Evolutionary conservation across 30 jellyfish, hydroid and myxozoan genomes (phyloP), one percentile per base, ranked within the genome.

Genomic region (Turritopsis rubra): DNA sequence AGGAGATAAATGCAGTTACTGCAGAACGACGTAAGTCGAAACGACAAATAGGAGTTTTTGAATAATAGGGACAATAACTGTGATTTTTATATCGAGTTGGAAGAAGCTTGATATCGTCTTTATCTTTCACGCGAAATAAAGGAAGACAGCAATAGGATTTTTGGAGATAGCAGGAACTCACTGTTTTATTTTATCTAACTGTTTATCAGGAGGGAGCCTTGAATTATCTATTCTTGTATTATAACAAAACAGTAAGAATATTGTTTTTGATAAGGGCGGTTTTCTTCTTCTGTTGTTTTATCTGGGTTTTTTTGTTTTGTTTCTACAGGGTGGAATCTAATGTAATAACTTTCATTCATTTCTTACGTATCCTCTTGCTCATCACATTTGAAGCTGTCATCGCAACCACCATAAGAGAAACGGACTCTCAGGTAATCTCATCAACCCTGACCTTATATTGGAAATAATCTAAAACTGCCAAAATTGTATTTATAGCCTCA

Each of bases 11-110:
- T 68, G 77, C 30, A 68, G 28, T 23, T 23, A n/a, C 30, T 68
- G 77, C 30, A 23, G 77, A 68, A 68, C 28, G 28, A 68, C 31
- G 77, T 1, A 68, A 68, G 77, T 68, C 60, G n/a, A 41, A 41
- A 41, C 60, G 60, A n/a, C n/a, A n/a, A n/a, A n/a, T n/a, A n/a
- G n/a, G n/a, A n/a, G n/a, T n/a, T n/a, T n/a, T n/a, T n/a, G n/a
- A n/a, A n/a, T n/a, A n/a, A n/a, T n/a, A n/a, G n/a, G n/a, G n/a
- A n/a, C n/a, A n/a, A n/a, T n/a, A n/a, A n/a, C n/a, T n/a, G n/a
- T n/a, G n/a, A n/a, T n/a, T 41, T 41, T 41, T 41, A 13, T 41
- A 41, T 41, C n/a, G n/a, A n/a, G n/a, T n/a, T n/a, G n/a, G n/a
- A n/a, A n/a, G n/a, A n/a, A n/a, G n/a, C n/a, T n/a, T n/a, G n/a